These are phyloP conservation scores for Plebejus argus DNA, from an alignment of 2,888 invertebrate species.

Conservation along the genomic window DNA sequence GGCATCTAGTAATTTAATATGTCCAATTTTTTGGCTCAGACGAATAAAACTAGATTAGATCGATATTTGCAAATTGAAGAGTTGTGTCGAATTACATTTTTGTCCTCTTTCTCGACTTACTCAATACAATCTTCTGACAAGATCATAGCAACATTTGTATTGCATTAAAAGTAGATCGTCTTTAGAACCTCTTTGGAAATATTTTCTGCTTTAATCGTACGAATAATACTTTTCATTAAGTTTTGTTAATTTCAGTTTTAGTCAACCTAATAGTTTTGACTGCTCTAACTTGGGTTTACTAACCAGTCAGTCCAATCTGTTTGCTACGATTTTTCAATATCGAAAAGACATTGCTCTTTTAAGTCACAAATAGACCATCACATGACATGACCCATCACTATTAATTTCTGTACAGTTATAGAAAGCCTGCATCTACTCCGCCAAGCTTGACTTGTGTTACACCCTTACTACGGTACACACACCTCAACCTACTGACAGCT, in stretches of 20 bases:
- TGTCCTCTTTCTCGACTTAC: neutral
- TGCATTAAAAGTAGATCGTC: too few species aligned
- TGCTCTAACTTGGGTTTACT: too few species aligned
- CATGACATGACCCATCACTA: constrained; percentile 5
- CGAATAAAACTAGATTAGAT: neutral
- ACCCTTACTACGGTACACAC: constrained; percentile 16
- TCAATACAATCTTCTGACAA: neutral
- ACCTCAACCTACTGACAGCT: constrained; percentile 8
- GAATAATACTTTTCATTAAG: too few species aligned
- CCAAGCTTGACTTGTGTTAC: constrained; percentile 25
- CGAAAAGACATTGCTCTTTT: too few species aligned
- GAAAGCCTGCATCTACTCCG: neutral
- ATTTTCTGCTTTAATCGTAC: too few species aligned
- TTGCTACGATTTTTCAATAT: too few species aligned
- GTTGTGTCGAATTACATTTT: neutral
- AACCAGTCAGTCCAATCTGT: too few species aligned
- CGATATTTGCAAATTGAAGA: neutral
- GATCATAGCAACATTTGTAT: neutral
- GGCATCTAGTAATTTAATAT: too few species aligned
- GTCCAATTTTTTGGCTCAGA: neutral
- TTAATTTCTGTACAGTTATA: constrained; percentile 1
- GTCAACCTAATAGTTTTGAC: too few species aligned
- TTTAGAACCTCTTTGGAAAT: too few species aligned
- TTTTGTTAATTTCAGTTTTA: too few species aligned
- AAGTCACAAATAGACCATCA: neutral